phyloP scores from a whole-genome alignment of 2,113 vertebrate species.

The human (Homo sapiens) region GRCh38 chr3:33859501-33860000 shows the following conservation, averaged over 20 bases:
- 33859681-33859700: neutral
- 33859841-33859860: neutral
- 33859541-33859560: neutral
- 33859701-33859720: neutral
- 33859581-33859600: neutral
- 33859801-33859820: neutral
- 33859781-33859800: neutral
- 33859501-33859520: neutral
- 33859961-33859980: neutral
- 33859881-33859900: neutral
- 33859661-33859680: neutral
- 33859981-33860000: neutral
- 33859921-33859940: neutral
- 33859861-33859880: neutral
- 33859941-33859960: neutral
- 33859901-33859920: neutral
- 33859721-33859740: neutral
- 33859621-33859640: neutral
- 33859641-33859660: neutral
- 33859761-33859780: neutral
- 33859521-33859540: neutral
- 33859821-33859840: neutral
- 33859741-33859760: neutral
- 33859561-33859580: neutral
- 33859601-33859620: neutral